A percentile compares a stretch with the other conserved stretches of the same genome.
Conservation (phyloP, 2,797 vertebrate species). For the Aulostomus chinensis region DNA sequence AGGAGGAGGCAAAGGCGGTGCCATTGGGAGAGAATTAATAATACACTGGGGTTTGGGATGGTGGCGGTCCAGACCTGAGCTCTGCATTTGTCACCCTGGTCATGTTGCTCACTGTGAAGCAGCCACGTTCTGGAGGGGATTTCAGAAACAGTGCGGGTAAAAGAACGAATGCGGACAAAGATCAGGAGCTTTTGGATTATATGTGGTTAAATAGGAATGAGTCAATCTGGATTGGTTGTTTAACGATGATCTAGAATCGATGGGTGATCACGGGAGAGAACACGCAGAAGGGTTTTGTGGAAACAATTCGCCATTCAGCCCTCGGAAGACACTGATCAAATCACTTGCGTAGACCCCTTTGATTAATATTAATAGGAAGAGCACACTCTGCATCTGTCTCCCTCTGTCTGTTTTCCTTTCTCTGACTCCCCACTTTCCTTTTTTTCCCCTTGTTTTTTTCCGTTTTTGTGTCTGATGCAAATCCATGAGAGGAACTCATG, state of each 20-base stretch:
- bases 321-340: slow-evolving; percentile 40
- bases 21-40: slow-evolving; percentile 55
- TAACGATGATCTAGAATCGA: slow-evolving; percentile 60
- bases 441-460: slow-evolving; percentile 45
- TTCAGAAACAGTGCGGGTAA: slow-evolving; percentile 9
- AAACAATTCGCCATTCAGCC: slow-evolving; percentile 22
- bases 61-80: slow-evolving; percentile 34
- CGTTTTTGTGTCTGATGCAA: slow-evolving; percentile 40
- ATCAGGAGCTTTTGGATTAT: slow-evolving; percentile 44
- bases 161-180: slow-evolving; percentile 26
- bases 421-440: slow-evolving; percentile 18
- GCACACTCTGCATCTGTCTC: slow-evolving; percentile 28
- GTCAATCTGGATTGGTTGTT: slow-evolving; percentile 50
- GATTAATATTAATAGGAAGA: slow-evolving; percentile 64
- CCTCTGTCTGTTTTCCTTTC: slow-evolving; percentile 2
- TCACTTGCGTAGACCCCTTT: slow-evolving; percentile 48
- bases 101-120: slow-evolving; percentile 33
- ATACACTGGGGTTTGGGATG: slow-evolving; percentile 42
- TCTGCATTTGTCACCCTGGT: slow-evolving; percentile 56
- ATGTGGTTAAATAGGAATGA: slow-evolving; percentile 45
- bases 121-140: slow-evolving; percentile 14
- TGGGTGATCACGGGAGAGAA: slow-evolving; percentile 43
- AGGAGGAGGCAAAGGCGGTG: slow-evolving; percentile 25
- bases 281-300: slow-evolving; percentile 24
- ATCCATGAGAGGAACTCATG: slow-evolving; percentile 42